Evolutionary conservation across 1,140 invertebrate genomes (phyloP).

Genomic region (Halesus radiatus): DNA sequence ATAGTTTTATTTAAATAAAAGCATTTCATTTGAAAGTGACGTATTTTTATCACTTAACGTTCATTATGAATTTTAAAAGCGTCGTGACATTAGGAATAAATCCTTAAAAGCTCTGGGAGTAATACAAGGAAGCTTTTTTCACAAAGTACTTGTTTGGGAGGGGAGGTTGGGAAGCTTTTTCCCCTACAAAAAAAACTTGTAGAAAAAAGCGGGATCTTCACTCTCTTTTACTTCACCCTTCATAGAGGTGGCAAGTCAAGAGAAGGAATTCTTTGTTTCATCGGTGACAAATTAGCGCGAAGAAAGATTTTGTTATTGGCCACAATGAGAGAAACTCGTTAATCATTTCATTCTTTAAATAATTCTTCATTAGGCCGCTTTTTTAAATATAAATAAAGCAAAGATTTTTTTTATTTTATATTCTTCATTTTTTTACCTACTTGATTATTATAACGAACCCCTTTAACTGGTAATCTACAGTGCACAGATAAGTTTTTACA

Average conservation of each 20-base stretch:
- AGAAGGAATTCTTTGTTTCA: conserved; percentile 25
- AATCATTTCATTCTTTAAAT: conserved; percentile 1
- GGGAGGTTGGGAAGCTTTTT: conserved; percentile 6
- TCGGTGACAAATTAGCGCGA: conserved; percentile 30
- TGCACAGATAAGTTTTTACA: too few species aligned
- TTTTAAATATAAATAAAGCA: not conserved
- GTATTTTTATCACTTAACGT: conserved; percentile 41
- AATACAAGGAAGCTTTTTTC: conserved; percentile 46
- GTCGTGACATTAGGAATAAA: conserved; percentile 43
- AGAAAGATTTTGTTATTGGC: conserved; percentile 30
- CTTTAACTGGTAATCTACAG: too few species aligned
- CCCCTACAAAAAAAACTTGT: conserved; percentile 37
- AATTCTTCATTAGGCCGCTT: not conserved
- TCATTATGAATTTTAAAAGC: conserved; percentile 44
- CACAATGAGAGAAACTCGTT: conserved; percentile 23
- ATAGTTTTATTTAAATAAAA: conserved; percentile 35
- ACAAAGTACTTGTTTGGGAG: conserved; percentile 26
- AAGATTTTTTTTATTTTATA: too few species aligned
- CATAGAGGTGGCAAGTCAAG: conserved; percentile 27
- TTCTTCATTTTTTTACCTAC: not conserved
- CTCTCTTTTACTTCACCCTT: conserved; percentile 38
- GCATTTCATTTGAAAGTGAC: conserved; percentile 22
- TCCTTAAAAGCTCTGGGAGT: conserved; percentile 47
- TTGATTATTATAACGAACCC: not conserved
- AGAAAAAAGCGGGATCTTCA: conserved; percentile 44